Conservation (phyloP, 2,888 invertebrate genomes). For the Metacarcinus magister region DNA sequence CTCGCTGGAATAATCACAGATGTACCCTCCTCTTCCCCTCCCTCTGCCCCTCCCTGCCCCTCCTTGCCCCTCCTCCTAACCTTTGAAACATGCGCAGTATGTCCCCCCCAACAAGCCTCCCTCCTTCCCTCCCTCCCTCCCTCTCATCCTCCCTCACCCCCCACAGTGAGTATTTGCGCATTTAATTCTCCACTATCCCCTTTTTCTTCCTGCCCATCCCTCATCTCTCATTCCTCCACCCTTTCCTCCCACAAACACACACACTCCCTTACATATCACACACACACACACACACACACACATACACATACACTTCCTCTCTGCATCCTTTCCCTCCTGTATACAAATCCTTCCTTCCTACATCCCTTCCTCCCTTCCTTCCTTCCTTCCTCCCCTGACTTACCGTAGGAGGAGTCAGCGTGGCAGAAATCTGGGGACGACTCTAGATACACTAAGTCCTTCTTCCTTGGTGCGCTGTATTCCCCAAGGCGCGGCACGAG, state of each 20-base stretch:
- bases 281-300: slow-evolving; percentile 47
- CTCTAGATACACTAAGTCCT: slow-evolving; percentile 77
- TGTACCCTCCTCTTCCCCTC: background rate
- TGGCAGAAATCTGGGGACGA: slow-evolving; percentile 77
- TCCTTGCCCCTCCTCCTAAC: background rate
- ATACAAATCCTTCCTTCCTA: too few relatives aligned
- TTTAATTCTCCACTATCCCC: background rate
- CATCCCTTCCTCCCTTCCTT: background rate
- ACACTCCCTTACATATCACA: background rate
- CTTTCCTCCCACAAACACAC: background rate
- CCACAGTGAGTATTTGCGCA: background rate
- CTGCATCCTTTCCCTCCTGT: too few relatives aligned
- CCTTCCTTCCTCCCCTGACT: background rate
- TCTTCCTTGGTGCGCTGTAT: slow-evolving; percentile 68
- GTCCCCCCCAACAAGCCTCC: background rate
- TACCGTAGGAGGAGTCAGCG: slow-evolving; percentile 72
- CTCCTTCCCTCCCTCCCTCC: background rate
- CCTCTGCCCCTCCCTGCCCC: background rate
- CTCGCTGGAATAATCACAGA: too few relatives aligned
- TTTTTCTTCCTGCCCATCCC: background rate
- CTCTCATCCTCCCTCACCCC: background rate
- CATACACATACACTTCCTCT: background rate
- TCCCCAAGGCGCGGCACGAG: slow-evolving; percentile 62
- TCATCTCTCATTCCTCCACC: background rate
- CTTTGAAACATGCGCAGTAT: background rate